Evolutionary conservation across 2,113 vertebrate species (phyloP).

Genomic region (Cottus gobio): DNA sequence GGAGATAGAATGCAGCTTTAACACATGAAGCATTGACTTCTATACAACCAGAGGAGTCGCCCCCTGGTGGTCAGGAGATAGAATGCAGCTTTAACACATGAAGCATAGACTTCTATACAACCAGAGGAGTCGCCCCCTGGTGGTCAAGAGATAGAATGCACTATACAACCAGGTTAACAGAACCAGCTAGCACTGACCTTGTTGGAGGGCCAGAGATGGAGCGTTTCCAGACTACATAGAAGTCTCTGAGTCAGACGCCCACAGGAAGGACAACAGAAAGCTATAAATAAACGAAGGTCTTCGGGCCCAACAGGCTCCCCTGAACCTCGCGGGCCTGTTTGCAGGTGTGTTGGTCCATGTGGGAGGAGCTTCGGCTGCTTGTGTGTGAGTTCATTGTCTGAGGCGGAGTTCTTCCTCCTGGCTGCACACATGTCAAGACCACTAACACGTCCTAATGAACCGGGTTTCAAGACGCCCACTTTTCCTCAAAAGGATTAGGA

Average conservation of each 20-base stretch:
- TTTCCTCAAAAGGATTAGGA: too few relatives aligned
- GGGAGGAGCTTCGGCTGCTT: slow-evolving; percentile 7
- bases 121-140: too few relatives aligned
- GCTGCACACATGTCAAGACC: slow-evolving; percentile 33
- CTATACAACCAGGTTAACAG: too few relatives aligned
- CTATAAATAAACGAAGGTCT: slow-evolving; percentile 46
- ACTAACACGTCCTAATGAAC: slow-evolving; percentile 43
- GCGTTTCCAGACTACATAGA: slow-evolving; percentile 8
- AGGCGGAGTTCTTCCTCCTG: neutral
- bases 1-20: too few relatives aligned
- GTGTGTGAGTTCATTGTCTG: neutral
- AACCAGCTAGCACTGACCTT: neutral
- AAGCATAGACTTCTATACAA: too few relatives aligned
- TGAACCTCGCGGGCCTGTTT: slow-evolving; percentile 48
- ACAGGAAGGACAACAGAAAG: slow-evolving; percentile 22
- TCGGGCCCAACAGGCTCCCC: slow-evolving; percentile 50
- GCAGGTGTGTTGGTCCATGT: slow-evolving; percentile 18
- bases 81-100: too few relatives aligned
- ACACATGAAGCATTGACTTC: too few relatives aligned
- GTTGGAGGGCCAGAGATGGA: neutral
- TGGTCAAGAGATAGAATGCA: too few relatives aligned
- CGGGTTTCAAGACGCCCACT: slow-evolving; percentile 33
- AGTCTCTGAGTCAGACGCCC: slow-evolving; percentile 38
- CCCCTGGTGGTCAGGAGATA: too few relatives aligned
- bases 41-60: too few relatives aligned